These are phyloP conservation scores for Phacellophora camtschatica DNA, from an alignment of 30 jellyfish, hydroid and myxozoan species.

Conservation along the genomic window DNA sequence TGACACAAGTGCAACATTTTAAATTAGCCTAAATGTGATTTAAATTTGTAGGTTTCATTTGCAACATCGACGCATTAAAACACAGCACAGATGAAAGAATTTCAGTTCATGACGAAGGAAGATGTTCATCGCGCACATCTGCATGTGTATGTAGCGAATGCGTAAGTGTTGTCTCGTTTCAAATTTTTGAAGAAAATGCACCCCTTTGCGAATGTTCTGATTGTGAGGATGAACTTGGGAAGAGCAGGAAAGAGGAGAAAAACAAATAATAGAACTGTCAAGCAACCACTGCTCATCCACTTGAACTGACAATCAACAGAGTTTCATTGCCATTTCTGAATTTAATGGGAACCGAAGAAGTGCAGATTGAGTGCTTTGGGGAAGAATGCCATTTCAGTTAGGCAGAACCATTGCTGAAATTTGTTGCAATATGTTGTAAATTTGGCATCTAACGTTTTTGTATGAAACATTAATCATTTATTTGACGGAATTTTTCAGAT, in stretches of 20 bases:
- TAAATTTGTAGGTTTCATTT: background rate
- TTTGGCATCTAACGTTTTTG: no score
- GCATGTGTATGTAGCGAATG: slow-evolving; percentile 58
- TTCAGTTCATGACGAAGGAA: background rate
- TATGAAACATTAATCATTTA: no score
- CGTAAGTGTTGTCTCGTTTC: slow-evolving; percentile 46
- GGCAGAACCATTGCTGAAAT: no score
- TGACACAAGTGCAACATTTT: no score
- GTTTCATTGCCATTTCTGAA: no score
- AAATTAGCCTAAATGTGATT: no score
- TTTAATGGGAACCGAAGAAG: no score
- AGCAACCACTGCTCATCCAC: background rate
- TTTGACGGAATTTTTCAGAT: no score
- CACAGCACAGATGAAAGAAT: background rate
- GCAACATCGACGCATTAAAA: background rate
- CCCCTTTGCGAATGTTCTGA: slow-evolving; percentile 13
- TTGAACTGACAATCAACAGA: no score
- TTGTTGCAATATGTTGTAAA: no score
- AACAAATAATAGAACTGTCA: background rate
- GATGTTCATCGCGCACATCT: slow-evolving; percentile 4
- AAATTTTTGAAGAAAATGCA: slow-evolving; percentile 26
- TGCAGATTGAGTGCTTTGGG: no score
- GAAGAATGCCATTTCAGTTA: no score
- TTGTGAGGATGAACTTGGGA: background rate
- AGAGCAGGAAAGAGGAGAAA: background rate